Base-by-base conservation (phyloP, 2,113 vertebrate genomes). In the Motacilla alba region DNA sequence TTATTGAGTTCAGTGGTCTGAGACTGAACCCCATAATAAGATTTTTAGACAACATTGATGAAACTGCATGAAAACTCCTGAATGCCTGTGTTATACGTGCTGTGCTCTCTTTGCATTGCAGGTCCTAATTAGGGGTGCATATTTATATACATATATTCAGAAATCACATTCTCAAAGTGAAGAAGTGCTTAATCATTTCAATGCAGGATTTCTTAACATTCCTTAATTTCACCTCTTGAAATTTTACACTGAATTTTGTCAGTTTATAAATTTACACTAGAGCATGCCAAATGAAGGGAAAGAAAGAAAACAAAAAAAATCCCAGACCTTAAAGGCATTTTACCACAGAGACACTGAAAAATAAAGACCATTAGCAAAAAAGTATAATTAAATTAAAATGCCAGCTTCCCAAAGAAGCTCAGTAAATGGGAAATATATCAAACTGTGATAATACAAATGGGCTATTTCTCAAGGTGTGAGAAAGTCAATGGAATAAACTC, bases 311-410 rank as follows among this genome's bases (percentile, higher is more conserved):
- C 86, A 56, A 95, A 39, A 47, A 56, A 58, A 68, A 35, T 49
- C 88, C 89, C 93, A 97, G 96, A 92, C 89, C 96, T 89, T 95
- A 94, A 68, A 35, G 96, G 94, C 95, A n/a, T 96, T 98, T 98
- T 96, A 96, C 89, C 87, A 87, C 92, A 94, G 68, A 98, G 98
- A 98, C 98, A 98, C 98, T 98, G 98, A 98, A 98, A 98, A 98
- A 98, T 98, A 98, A 98, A 98, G 98, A 98, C 97, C 98, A 98
- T 98, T 98, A 98, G 97, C 97, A 97, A 98, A 98, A 98, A 98
- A 98, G 98, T 96, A 98, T 98, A 98, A 98, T 98, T 98, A 98
- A 98, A 98, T 98, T 98, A 98, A 98, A 98, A 98, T 96, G 97
- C 98, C 97, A 97, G 76, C 96, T 97, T 98, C 92, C 97, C 95